These are phyloP conservation scores for Tipula unca DNA, from an alignment of 2,888 invertebrate species.

Conservation along the genomic window DNA sequence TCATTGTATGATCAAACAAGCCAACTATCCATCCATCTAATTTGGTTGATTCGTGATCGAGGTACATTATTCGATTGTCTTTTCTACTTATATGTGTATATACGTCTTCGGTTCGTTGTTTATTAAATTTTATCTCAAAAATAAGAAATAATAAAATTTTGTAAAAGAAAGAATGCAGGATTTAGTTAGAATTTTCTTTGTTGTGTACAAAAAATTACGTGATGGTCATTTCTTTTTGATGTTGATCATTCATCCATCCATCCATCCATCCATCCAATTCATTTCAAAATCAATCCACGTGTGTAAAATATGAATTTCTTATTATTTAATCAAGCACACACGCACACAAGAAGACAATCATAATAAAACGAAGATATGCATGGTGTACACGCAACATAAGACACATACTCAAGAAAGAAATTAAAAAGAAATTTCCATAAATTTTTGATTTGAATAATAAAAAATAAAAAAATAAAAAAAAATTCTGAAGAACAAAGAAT, in stretches of 20 bases:
- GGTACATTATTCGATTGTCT: neutral
- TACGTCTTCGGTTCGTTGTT: neutral
- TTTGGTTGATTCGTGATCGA: neutral
- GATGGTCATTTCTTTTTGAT: constrained; percentile 8
- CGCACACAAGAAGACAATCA: neutral
- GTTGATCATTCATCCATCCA: neutral
- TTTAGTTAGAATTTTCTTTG: neutral
- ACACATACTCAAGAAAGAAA: neutral
- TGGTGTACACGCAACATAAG: neutral
- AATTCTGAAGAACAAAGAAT: neutral
- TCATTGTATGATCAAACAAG: neutral
- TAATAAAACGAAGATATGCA: neutral
- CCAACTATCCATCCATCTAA: neutral
- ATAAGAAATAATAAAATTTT: neutral
- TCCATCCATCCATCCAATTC: neutral
- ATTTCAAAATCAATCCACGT: constrained; percentile 14
- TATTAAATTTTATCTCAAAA: neutral
- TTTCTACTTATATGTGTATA: neutral
- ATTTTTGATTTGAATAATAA: constrained; percentile 8
- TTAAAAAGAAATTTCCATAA: constrained; percentile 14
- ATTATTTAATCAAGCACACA: neutral
- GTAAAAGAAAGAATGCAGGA: neutral
- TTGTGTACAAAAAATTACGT: neutral
- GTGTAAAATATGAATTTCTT: constrained; percentile 14
- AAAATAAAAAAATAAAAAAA: neutral